These are phyloP conservation scores for Porites divaricata DNA, from an alignment of 92 coral and sea anemone genomes.

Conservation along the genomic window DNA sequence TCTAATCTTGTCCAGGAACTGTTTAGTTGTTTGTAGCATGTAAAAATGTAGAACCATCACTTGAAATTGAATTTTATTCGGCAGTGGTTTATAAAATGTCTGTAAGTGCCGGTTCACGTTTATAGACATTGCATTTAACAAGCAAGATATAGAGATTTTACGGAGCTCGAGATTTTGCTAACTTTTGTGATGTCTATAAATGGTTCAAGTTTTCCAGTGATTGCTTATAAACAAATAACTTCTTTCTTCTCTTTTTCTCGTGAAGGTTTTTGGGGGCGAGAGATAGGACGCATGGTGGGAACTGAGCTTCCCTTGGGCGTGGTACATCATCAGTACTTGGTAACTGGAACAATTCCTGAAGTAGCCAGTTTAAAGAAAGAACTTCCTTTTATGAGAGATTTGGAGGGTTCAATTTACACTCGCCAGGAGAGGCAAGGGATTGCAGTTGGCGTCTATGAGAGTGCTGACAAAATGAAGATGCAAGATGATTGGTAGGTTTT, in stretches of 20 bases:
- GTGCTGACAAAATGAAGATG: slow-evolving; percentile 56
- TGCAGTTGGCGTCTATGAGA: slow-evolving; percentile 52
- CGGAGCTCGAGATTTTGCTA: too few species aligned
- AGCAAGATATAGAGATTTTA: too few species aligned
- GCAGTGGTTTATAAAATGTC: too few species aligned
- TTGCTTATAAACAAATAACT: not conserved
- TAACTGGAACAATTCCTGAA: slow-evolving; percentile 56
- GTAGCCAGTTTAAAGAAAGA: slow-evolving; percentile 49
- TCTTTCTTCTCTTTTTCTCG: not conserved
- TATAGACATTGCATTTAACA: too few species aligned
- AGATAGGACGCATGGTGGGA: slow-evolving; percentile 59
- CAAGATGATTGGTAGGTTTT: slow-evolving; percentile 50
- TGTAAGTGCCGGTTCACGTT: too few species aligned
- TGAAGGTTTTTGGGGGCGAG: slow-evolving; percentile 59
- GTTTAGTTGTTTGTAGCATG: too few species aligned
- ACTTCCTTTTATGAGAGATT: slow-evolving; percentile 57
- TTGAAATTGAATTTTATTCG: too few species aligned
- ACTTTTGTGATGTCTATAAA: too few species aligned
- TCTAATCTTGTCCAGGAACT: too few species aligned
- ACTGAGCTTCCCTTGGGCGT: slow-evolving; percentile 49
- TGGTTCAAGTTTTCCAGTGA: too few species aligned
- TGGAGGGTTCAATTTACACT: slow-evolving; percentile 43
- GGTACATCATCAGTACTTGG: slow-evolving; percentile 51
- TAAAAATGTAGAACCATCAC: too few species aligned
- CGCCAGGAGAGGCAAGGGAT: slow-evolving; percentile 65